A percentile compares a stretch with the other conserved stretches of the same genome.
Evolutionary conservation across 2,113 vertebrate species (phyloP).

Genomic region (Sakesphorus luctuosus): DNA sequence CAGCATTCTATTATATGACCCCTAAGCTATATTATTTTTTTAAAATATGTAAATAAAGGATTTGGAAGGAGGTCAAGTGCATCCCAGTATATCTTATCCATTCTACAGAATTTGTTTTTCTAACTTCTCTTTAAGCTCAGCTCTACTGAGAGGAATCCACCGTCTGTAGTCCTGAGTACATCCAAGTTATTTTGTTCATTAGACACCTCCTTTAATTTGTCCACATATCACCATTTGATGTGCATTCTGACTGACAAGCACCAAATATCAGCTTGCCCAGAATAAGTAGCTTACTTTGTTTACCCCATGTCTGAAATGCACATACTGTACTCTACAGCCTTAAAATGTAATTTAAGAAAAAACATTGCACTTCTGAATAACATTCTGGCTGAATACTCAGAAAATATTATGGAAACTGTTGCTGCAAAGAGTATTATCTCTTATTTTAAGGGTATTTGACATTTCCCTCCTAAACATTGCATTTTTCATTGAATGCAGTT

Average conservation of each 20-base stretch:
- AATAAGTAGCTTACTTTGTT: background rate
- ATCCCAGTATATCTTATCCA: background rate
- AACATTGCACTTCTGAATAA: background rate
- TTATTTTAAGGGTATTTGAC: background rate
- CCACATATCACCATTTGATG: background rate
- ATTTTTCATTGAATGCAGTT: background rate
- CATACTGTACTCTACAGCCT: background rate
- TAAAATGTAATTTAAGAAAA: background rate
- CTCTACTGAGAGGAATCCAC: background rate
- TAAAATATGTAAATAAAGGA: background rate
- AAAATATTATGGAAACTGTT: background rate
- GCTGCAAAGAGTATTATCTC: background rate
- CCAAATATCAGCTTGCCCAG: background rate
- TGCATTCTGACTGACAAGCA: background rate
- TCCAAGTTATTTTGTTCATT: background rate
- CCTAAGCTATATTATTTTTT: background rate
- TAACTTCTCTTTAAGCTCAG: background rate
- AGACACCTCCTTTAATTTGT: background rate
- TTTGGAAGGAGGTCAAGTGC: background rate
- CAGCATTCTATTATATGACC: background rate
- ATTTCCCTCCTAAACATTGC: background rate
- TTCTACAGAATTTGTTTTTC: background rate
- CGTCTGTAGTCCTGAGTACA: background rate
- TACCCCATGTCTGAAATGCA: background rate
- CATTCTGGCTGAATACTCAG: background rate